These are phyloP conservation scores for Cyrtorhinus lividipennis DNA, from an alignment of 1,140 invertebrate species.

Conservation along the genomic window DNA sequence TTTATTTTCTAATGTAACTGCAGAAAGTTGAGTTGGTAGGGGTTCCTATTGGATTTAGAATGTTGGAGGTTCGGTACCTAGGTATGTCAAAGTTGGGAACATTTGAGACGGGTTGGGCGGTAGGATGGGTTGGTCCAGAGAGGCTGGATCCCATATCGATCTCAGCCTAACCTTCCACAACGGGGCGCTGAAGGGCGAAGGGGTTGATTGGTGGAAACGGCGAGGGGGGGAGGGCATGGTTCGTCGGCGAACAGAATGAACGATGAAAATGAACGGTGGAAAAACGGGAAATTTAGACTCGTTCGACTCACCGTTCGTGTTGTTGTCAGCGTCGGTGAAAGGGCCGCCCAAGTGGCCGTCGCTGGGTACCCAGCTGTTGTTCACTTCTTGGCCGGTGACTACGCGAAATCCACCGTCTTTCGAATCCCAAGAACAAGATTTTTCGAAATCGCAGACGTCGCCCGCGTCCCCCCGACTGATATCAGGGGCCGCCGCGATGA, in stretches of 20 bases:
- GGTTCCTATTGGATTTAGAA: no score
- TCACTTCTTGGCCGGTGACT: conserved; percentile 30
- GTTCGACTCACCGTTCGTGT: conserved; percentile 31
- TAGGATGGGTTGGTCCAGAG: neutral
- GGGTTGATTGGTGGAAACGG: neutral
- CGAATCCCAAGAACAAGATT: conserved; percentile 20
- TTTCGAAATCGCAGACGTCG: conserved; percentile 20
- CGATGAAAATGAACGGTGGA: neutral
- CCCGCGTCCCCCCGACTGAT: neutral
- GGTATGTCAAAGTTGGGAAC: neutral
- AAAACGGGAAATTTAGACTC: neutral
- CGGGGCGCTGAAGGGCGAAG: neutral
- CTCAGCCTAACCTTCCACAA: conserved; percentile 8
- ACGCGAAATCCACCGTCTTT: conserved; percentile 26
- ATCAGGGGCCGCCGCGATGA: neutral
- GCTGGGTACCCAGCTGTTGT: conserved; percentile 30
- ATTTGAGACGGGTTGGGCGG: neutral
- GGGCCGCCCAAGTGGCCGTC: conserved; percentile 34
- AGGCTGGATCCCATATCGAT: neutral
- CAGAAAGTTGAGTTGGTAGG: no score
- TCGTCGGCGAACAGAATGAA: neutral
- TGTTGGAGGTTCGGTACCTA: no score
- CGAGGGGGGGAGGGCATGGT: neutral
- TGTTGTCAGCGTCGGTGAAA: conserved; percentile 31
- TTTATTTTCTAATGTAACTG: no score